Conservation (phyloP, 2,797 vertebrate genomes). For the Characodon lateralis region DNA sequence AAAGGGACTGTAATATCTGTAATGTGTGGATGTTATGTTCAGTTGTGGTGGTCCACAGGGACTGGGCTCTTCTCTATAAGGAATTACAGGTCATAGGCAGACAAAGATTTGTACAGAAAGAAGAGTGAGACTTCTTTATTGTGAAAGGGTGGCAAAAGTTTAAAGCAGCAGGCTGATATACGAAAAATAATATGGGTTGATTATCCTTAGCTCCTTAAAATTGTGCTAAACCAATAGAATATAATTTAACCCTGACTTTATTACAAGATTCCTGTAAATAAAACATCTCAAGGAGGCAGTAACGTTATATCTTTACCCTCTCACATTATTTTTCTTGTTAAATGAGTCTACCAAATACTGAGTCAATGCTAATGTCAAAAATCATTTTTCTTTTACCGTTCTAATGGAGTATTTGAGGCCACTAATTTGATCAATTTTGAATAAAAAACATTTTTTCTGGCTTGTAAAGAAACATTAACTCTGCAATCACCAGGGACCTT, state of each 20-base stretch:
- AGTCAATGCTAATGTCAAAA: neutral
- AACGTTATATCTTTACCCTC: neutral
- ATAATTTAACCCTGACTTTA: neutral
- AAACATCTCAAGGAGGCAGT: neutral
- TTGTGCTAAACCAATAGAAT: neutral
- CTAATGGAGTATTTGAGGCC: neutral
- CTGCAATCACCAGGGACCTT: neutral
- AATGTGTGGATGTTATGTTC: constrained; percentile 37
- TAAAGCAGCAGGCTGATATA: neutral
- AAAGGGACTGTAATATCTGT: constrained; percentile 48
- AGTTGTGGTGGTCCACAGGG: constrained; percentile 35
- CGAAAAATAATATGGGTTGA: neutral
- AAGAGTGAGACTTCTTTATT: neutral
- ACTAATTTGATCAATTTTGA: neutral
- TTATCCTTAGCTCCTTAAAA: neutral
- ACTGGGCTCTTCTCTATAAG: constrained; percentile 16
- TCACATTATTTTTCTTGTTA: neutral
- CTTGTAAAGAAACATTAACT: neutral
- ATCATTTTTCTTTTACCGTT: neutral
- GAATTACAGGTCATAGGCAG: constrained; percentile 40
- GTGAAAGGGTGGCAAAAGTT: neutral
- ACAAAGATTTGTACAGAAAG: neutral
- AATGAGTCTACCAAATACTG: neutral
- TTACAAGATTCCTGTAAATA: neutral
- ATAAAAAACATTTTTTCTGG: neutral